phyloP scores from a whole-genome alignment of 2,888 invertebrate species.

The Oligia fasciuncula region DNA sequence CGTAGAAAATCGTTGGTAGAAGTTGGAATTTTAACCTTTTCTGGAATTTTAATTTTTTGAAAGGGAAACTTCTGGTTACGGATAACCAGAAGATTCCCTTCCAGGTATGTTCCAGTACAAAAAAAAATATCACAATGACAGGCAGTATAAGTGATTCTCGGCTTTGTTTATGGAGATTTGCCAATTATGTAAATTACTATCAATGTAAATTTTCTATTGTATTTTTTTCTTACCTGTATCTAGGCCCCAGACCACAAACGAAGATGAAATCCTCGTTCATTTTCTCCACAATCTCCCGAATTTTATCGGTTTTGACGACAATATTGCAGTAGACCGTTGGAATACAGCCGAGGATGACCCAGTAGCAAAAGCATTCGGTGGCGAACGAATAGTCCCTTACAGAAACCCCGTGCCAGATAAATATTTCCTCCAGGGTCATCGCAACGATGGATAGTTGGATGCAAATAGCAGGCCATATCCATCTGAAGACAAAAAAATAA shows the following conservation, averaged over 20 bases:
- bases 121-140: no score
- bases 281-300: constrained; percentile 69
- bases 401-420: constrained; percentile 69
- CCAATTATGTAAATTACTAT: no score
- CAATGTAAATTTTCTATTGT: no score
- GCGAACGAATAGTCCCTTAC: constrained; percentile 75
- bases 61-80: no score
- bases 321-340: constrained; percentile 70
- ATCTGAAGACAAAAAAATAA: constrained; percentile 67
- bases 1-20: no score
- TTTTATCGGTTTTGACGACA: constrained; percentile 65
- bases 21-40: no score
- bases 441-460: constrained; percentile 61
- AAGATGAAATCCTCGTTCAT: constrained; percentile 77
- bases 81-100: no score
- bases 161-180: no score
- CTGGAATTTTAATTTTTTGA: no score
- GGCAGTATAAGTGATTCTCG: no score
- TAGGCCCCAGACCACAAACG: constrained; percentile 71
- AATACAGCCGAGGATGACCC: constrained; percentile 71
- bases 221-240: constrained; percentile 71
- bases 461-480: constrained; percentile 71
- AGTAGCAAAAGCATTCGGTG: constrained; percentile 79
- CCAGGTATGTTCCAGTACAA: no score
- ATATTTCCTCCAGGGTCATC: constrained; percentile 68